Evolutionary conservation across 2,888 invertebrate genomes (phyloP).

Genomic region (Ceratothoa steindachneri): DNA sequence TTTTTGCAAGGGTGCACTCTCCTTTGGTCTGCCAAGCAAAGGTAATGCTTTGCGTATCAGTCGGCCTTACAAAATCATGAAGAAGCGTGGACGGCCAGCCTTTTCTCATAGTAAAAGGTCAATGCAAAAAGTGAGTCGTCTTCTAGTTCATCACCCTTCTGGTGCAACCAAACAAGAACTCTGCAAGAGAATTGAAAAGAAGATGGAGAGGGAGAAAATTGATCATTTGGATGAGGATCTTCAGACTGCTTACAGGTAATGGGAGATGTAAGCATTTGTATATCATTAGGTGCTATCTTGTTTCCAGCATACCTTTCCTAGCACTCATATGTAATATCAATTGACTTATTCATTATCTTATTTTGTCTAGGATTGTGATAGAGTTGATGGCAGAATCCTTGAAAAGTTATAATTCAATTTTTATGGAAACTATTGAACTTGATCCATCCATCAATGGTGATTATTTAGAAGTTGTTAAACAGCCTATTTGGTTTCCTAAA

Average conservation of each 20-base stretch:
- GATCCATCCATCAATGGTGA: conserved; percentile 52
- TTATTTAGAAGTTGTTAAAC: conserved; percentile 55
- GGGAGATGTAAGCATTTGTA: too few relatives aligned
- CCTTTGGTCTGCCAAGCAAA: conserved; percentile 18
- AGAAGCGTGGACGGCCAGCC: neutral
- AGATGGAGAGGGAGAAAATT: conserved; percentile 26
- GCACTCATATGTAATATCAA: too few relatives aligned
- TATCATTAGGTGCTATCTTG: too few relatives aligned
- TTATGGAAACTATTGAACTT: conserved; percentile 54
- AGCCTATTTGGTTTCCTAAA: conserved; percentile 57
- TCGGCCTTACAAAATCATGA: neutral
- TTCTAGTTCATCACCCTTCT: conserved; percentile 38
- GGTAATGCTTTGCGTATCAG: neutral
- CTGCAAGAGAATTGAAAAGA: conserved; percentile 13
- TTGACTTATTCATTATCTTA: too few relatives aligned
- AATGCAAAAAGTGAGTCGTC: neutral
- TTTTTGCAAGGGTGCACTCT: conserved; percentile 21
- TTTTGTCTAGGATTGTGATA: conserved; percentile 54
- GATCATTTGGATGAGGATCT: conserved; percentile 46
- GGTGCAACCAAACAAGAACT: conserved; percentile 30
- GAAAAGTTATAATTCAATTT: conserved; percentile 54
- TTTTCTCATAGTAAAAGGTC: neutral
- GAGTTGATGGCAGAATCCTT: conserved; percentile 54
- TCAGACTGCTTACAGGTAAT: conserved; percentile 37
- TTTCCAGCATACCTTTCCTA: too few relatives aligned